Conservation (phyloP, 1,140 invertebrate species). For the Calephelis virginiensis region DNA sequence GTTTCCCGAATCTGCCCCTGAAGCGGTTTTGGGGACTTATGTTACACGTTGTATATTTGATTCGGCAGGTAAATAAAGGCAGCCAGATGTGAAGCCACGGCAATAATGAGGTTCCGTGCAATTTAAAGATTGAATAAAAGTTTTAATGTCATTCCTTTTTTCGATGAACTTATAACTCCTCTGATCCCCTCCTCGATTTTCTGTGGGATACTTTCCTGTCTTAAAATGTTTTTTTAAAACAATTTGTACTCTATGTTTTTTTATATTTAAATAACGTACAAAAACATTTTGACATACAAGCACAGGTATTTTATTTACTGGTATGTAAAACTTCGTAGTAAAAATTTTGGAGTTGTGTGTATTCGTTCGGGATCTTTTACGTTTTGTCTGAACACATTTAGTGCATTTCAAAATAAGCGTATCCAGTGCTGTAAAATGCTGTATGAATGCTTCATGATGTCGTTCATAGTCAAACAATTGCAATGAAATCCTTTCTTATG, state of each 20-base stretch:
- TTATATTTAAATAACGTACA: background rate
- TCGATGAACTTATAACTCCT: constrained; percentile 11
- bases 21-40: too few relatives aligned
- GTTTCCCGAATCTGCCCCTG: too few relatives aligned
- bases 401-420: background rate
- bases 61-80: background rate
- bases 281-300: background rate
- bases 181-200: background rate
- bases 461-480: background rate
- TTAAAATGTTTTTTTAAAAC: background rate
- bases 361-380: constrained; percentile 10
- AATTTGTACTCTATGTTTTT: background rate
- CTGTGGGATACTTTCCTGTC: background rate
- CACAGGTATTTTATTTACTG: background rate
- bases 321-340: constrained; percentile 6
- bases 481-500: background rate
- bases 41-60: too few relatives aligned
- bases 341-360: background rate
- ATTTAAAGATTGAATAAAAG: constrained; percentile 11
- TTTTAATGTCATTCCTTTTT: constrained; percentile 8
- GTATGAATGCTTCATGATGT: constrained; percentile 1
- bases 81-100: background rate
- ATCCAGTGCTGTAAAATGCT: constrained; percentile 2
- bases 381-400: constrained; percentile 13
- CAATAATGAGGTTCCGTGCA: constrained; percentile 3